Base-by-base conservation (phyloP, 1,140 invertebrate genomes). In the Drosophila albomicans region DNA sequence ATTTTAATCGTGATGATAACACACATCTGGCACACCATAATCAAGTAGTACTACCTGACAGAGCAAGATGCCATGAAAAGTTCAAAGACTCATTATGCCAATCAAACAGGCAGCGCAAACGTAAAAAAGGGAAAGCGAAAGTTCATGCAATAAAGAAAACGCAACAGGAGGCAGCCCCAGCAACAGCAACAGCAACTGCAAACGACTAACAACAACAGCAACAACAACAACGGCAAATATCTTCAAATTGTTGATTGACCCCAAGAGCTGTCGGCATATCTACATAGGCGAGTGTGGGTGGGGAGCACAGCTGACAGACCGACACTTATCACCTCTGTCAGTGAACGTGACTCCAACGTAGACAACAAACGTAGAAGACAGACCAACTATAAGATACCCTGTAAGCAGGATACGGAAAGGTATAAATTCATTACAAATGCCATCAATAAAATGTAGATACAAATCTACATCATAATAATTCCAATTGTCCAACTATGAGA, bases 111-210 rank as follows among this genome's bases (percentile, higher is more conserved):
- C 54, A 62, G 15, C 66, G 15, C 66, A 75, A 77, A 51, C 58
- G 57, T 49, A 56, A 72, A 79, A 25, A 81, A 76, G 81, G 81
- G 86, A 89, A 89, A 89, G 86, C 75, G 86, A 89, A 89, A 89
- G 79, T 81, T 79, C 57, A 56, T 65, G 66, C 46, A 65, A 68
- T 86, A 61, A 75, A 81, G 69, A 80, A 75, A 79, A 75, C 64
- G 57, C 64, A 67, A 73, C 81, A 71, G 77, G 81, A 80, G 80
- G 62, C 67, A 75, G 32, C 58, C 41, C 38, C 58, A 38, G 25
- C 25, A 56, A 46, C 52, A 54, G 52, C 69, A 73, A 73, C 58
- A 54, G 46, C 69, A 66, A 73, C 58, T 57, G 56, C 58, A 57
- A 75, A 67, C 48, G 63, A 52, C 41, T 25, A 75, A 71, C 41